Conservation (phyloP, 2,888 invertebrate species). For the Agrilus cyanescens region DNA sequence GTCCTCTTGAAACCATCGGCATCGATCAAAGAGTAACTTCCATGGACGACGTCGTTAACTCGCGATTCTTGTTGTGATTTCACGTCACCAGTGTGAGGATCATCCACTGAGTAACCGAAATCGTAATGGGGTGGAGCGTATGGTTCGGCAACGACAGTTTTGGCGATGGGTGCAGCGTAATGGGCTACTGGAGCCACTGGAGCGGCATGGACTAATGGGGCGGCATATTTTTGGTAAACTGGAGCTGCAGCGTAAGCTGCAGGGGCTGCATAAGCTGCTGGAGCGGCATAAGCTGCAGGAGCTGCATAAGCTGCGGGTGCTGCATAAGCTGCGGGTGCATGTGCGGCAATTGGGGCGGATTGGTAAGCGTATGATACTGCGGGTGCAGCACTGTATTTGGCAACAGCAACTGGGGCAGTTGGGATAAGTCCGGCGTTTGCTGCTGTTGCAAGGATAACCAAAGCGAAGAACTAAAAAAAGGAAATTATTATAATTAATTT, state of each 20-base stretch:
- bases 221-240: slow-evolving; percentile 20
- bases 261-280: slow-evolving; percentile 32
- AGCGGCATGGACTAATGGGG: slow-evolving; percentile 6
- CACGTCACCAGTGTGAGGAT: slow-evolving; percentile 41
- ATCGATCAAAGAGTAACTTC: slow-evolving; percentile 40
- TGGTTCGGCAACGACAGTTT: slow-evolving; percentile 32
- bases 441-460: too few relatives aligned
- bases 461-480: too few relatives aligned
- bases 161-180: slow-evolving; percentile 22
- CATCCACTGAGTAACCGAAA: slow-evolving; percentile 37
- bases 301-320: slow-evolving; percentile 8
- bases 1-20: slow-evolving; percentile 40
- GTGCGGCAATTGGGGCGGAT: too few relatives aligned
- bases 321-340: not conserved
- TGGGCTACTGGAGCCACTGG: slow-evolving; percentile 16
- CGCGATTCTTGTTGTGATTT: slow-evolving; percentile 41
- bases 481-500: too few relatives aligned
- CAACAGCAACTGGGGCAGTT: slow-evolving; percentile 14
- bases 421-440: too few relatives aligned
- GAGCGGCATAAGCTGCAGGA: slow-evolving; percentile 25
- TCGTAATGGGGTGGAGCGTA: slow-evolving; percentile 38
- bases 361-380: slow-evolving; percentile 5
- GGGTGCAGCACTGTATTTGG: slow-evolving; percentile 14
- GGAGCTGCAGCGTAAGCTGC: slow-evolving; percentile 35
- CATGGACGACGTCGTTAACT: slow-evolving; percentile 40